These are phyloP conservation scores for Nanorana parkeri DNA, from an alignment of 2,113 vertebrate genomes.

Conservation along the genomic window DNA sequence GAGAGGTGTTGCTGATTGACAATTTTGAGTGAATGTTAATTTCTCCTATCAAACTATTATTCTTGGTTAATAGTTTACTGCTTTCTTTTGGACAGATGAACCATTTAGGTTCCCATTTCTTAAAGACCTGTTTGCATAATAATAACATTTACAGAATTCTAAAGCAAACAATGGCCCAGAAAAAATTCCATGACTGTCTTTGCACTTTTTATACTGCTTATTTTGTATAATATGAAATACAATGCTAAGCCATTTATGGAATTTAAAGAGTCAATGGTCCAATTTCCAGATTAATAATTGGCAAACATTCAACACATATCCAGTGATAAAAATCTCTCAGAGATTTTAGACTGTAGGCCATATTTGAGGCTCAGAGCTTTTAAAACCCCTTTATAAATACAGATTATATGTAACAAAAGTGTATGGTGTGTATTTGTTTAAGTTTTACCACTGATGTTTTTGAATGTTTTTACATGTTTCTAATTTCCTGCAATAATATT, in stretches of 20 bases:
- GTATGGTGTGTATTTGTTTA: slow-evolving; percentile 46
- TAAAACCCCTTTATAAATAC: slow-evolving; percentile 31
- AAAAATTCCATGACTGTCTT: neutral
- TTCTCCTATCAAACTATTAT: slow-evolving; percentile 16
- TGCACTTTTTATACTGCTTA: neutral
- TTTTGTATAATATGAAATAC: slow-evolving; percentile 5
- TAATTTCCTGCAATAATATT: slow-evolving; percentile 63
- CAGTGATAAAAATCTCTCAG: slow-evolving; percentile 22
- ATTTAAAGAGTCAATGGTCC: slow-evolving; percentile 6
- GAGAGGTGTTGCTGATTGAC: slow-evolving; percentile 37
- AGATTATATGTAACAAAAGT: slow-evolving; percentile 44
- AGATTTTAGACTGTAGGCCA: slow-evolving; percentile 36
- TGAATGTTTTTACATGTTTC: slow-evolving; percentile 42
- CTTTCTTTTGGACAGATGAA: neutral
- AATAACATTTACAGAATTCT: slow-evolving; percentile 7
- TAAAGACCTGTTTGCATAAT: neutral
- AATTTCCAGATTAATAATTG: slow-evolving; percentile 16
- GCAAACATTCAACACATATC: slow-evolving; percentile 20
- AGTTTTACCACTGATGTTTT: slow-evolving; percentile 56
- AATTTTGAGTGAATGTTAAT: slow-evolving; percentile 10
- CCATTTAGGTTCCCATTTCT: neutral
- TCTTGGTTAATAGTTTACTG: neutral
- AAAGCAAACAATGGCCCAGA: neutral
- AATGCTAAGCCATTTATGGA: neutral
- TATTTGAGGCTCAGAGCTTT: slow-evolving; percentile 12